Evolutionary conservation across 2,888 invertebrate genomes (phyloP).

Genomic region (Biston betularia): DNA sequence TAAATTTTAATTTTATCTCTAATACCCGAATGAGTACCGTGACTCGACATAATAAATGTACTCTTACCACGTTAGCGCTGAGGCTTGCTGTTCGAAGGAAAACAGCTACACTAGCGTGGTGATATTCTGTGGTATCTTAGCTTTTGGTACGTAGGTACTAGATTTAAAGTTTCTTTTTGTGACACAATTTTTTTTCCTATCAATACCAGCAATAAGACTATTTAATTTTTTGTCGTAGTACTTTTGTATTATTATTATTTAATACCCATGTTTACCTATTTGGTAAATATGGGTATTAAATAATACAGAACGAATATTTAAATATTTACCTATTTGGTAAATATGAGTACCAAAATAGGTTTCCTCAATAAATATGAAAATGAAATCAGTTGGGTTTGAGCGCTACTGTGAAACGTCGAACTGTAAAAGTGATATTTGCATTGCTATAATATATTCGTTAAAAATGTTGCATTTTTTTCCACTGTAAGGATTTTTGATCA

Average conservation of each 20-base stretch:
- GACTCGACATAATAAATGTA: conserved; percentile 85
- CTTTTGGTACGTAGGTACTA: neutral
- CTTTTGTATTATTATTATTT: no score
- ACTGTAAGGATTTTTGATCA: no score
- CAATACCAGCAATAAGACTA: no score
- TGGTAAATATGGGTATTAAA: neutral
- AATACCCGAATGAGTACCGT: conserved; percentile 85
- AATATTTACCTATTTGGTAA: no score
- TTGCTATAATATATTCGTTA: neutral
- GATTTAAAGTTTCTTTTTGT: no score
- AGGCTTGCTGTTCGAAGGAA: conserved; percentile 18
- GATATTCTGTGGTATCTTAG: neutral
- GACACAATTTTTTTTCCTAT: no score
- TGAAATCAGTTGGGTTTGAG: neutral
- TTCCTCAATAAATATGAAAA: neutral
- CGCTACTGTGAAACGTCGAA: neutral
- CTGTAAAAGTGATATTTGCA: neutral
- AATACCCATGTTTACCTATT: no score
- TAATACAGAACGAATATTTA: no score
- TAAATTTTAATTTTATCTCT: conserved; percentile 87
- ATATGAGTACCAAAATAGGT: neutral
- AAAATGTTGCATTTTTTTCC: no score
- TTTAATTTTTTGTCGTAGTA: no score
- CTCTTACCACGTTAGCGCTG: conserved; percentile 78
- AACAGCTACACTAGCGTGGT: neutral